Evolutionary conservation across 2,888 invertebrate genomes (phyloP), one percentile per base, ranked within the genome.

Genomic region (Julus scanicus): DNA sequence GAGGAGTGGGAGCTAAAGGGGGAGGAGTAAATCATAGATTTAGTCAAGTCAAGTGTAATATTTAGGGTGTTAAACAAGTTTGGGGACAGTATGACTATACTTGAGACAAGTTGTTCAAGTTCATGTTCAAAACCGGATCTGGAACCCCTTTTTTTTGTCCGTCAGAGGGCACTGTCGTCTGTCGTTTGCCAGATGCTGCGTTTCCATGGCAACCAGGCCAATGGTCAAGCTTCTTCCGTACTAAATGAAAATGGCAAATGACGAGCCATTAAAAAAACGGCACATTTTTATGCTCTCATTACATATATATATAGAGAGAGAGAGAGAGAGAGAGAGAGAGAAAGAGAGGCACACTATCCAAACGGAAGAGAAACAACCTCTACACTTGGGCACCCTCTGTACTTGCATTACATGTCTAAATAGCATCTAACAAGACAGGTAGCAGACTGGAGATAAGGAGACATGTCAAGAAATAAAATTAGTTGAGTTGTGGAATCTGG

Each of bases 171-270:
- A 13, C 3, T 20, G 11, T n/a, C 20, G 13, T 85, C n/a, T 40
- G 8, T 85, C 40, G 44, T 17, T 20, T 20, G 49, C 85, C 44
- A 85, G 44, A 85, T 85, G 49, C 49, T 29, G 49, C 49, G 44
- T 85, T 44, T n/a, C 49, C 71, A n/a, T 6, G 71, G 29, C 71
- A 29, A 71, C 87, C 71, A 87, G 87, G 87, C 87, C 87, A 87
- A 87, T 80, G 87, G 87, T 87, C 87, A 87, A 87, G 29, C 87
- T 80, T 87, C 87, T 85, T 87, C 80, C 40, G 80, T 44, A 87
- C 40, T 87, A 87, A 87, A 87, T 87, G 87, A 87, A 87, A 57
- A 86, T 29, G 17, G 20, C 86, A 86, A 86, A 86, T 57, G 86
- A 86, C 86, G 9, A 39, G 39, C 87, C 48, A 87, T 87, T 87